Conservation (phyloP, 1,140 invertebrate species). For the Hylaeus volcanicus region DNA sequence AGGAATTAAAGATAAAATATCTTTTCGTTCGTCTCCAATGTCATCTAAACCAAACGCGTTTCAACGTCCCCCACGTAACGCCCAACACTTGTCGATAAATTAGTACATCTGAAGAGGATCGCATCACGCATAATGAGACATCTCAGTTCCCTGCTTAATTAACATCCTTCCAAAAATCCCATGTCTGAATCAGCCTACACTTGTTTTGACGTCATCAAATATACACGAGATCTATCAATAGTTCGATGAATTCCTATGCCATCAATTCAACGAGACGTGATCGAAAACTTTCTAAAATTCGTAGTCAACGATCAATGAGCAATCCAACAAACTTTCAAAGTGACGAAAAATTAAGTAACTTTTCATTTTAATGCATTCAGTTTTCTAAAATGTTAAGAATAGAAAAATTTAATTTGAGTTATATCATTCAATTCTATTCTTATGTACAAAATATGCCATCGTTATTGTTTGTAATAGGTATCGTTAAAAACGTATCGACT, state of each 20-base stretch:
- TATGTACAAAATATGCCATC: no score
- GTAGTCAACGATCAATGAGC: not conserved
- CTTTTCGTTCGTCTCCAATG: not conserved
- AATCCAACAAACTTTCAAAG: no score
- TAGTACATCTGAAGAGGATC: not conserved
- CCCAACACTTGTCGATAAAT: not conserved
- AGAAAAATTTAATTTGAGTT: no score
- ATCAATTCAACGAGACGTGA: not conserved
- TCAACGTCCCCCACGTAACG: not conserved
- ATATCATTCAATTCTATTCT: no score
- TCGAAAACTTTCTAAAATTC: not conserved
- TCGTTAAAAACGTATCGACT: no score
- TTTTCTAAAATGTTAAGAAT: no score
- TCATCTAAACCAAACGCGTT: not conserved
- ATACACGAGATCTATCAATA: not conserved
- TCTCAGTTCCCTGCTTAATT: not conserved
- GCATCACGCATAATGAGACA: not conserved
- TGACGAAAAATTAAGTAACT: no score
- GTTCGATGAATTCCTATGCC: not conserved
- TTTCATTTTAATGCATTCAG: no score
- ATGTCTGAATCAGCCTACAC: not conserved
- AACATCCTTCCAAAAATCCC: conserved; percentile 1
- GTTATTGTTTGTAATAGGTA: no score
- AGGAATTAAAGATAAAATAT: no score
- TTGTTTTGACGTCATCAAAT: not conserved